Base-by-base conservation (phyloP, 2,888 invertebrate genomes). In the Lysandra bellargus region DNA sequence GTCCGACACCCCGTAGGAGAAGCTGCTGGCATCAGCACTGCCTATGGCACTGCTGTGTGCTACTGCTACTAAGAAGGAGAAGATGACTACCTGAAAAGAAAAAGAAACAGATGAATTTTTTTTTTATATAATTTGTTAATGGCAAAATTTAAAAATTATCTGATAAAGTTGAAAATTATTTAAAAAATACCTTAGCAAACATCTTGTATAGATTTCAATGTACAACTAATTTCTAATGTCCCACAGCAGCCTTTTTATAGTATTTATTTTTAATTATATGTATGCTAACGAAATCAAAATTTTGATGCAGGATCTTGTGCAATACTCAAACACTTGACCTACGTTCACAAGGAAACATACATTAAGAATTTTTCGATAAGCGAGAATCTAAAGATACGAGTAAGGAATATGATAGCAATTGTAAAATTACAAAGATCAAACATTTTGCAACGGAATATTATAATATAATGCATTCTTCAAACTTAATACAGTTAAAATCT, bases 1-100 rank as follows among this genome's bases (percentile, higher is more conserved):
- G 84, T 95, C 95, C 80, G 93, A 90, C 12, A 95, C 92, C 49
- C 94, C 93, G 83, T 95, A 95, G 0, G 92, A 92, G 87, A 90
- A 95, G 83, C 91, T 90, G 82, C 94, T 88, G 82, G 86, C 44
- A 61, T 76, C 83, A 76, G 85, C 88, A 0, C 85, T 85, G 5
- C 44, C 23, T 12, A 78, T 64, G 2, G 61, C 79, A 69, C 79
- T 76, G 53, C 79, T 72, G 60, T 69, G 76, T 64, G 90, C 91
- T 84, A 89, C 89, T 82, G 87, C 86, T 78, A 87, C 90, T 2
- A 79, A 9, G 9, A 79, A 17, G 60, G 77, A 53, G 14, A 79
- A 77, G 37, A 69, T n/a, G 14, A 40, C 74, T 7, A 75, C 75
- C 79, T 79, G 75, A 40, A 78, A 78, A 72, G 2, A 7, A n/a